phyloP scores from a whole-genome alignment of 2,797 vertebrate species.

The Sebastiscus tertius region DNA sequence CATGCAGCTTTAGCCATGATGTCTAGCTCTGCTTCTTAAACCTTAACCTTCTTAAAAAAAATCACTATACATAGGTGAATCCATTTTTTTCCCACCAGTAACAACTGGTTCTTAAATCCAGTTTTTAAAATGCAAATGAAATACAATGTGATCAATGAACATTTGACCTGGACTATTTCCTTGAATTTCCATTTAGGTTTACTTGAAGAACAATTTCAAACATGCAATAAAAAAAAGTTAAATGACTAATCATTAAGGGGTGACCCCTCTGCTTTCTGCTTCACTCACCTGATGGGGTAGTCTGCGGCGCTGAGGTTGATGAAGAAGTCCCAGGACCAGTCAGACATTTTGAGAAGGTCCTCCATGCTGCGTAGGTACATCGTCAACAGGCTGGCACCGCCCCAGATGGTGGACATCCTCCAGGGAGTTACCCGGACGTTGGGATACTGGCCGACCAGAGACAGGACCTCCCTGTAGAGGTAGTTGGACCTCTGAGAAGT shows the following conservation, averaged over 20 bases:
- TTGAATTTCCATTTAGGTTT: neutral
- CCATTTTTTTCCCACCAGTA: rapidly evolving
- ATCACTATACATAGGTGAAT: rapidly evolving
- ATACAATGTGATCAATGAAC: neutral
- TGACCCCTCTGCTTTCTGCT: neutral
- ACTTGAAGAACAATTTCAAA: neutral
- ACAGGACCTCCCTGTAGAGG: constrained; percentile 91
- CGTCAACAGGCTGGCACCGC: constrained; percentile 93
- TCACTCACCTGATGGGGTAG: constrained; percentile 94
- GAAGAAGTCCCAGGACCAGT: constrained; percentile 99
- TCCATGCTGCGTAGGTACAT: constrained; percentile 96
- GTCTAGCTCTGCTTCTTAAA: too few relatives aligned
- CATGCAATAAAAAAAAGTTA: neutral
- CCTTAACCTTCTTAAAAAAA: too few relatives aligned
- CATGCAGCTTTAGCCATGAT: too few relatives aligned
- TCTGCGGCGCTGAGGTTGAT: constrained; percentile 98
- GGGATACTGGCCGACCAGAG: constrained; percentile 84
- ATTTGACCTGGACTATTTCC: neutral
- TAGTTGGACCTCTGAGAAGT: constrained; percentile 91
- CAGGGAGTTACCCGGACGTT: constrained; percentile 94
- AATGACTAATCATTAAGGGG: neutral
- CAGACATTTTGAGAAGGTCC: constrained; percentile 92
- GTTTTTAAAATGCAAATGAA: neutral
- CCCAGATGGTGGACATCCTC: constrained; percentile 99
- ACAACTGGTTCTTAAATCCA: neutral